These are phyloP conservation scores for Champsocephalus esox DNA, from an alignment of 2,797 vertebrate species.

Conservation along the genomic window DNA sequence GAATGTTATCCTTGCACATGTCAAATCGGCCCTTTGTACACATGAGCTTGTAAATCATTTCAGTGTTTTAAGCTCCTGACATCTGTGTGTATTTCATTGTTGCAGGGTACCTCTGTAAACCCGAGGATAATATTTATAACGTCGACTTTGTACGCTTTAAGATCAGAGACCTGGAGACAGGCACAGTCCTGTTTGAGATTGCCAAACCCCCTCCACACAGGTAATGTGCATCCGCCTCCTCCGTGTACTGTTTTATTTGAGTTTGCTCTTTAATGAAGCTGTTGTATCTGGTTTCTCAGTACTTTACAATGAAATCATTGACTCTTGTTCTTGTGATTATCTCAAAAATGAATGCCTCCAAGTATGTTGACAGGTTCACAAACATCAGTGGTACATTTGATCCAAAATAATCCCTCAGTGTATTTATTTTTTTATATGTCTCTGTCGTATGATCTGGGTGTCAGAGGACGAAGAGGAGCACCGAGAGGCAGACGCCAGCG, in stretches of 20 bases:
- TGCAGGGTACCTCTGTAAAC: slow-evolving; percentile 92
- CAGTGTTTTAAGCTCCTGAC: neutral
- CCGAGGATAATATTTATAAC: slow-evolving; percentile 92
- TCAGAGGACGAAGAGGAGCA: slow-evolving; percentile 84
- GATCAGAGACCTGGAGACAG: slow-evolving; percentile 93
- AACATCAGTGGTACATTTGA: neutral
- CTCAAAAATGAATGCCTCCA: slow-evolving; percentile 7
- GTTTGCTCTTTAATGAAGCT: slow-evolving; percentile 1
- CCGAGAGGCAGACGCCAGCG: slow-evolving; percentile 85
- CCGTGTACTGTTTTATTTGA: neutral
- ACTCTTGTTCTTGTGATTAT: neutral
- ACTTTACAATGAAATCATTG: neutral
- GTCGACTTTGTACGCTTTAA: slow-evolving; percentile 95
- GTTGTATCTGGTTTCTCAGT: neutral
- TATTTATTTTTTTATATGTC: slow-evolving; percentile 8
- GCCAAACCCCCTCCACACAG: slow-evolving; percentile 90
- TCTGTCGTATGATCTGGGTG: slow-evolving; percentile 33
- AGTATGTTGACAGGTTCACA: neutral
- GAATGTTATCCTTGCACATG: slow-evolving; percentile 7
- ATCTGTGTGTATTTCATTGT: slow-evolving; percentile 6
- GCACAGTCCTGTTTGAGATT: slow-evolving; percentile 93
- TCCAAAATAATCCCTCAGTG: neutral
- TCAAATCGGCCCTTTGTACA: slow-evolving; percentile 3
- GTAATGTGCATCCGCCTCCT: slow-evolving; percentile 63
- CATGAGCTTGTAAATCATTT: neutral